Evolutionary conservation across 2,888 invertebrate species (phyloP), one percentile per base, ranked within the genome.

Genomic region (Ctenicera cuprea): DNA sequence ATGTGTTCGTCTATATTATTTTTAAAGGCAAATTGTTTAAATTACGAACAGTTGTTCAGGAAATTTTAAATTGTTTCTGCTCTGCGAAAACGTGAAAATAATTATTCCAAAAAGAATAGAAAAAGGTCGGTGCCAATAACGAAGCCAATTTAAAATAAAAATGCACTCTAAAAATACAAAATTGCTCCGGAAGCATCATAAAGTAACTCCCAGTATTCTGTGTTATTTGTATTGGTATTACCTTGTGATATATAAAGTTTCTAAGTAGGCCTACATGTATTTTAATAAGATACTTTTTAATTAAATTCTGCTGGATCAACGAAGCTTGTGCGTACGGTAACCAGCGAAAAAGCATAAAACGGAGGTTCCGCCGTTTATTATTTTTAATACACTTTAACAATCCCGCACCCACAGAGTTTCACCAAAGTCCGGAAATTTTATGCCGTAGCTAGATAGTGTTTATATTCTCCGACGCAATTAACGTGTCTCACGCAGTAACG

Each of bases 401-500:
- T 48, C 16, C 14, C 16, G 16, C 9, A 5, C 9, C n/a, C n/a
- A 3, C 18, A 14, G 48, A 18, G 11, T 18, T 48, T 48, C 48
- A 41, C 41, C 41, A 41, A 41, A 41, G 41, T 41, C n/a, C 14
- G 14, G 14, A 41, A 41, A 41, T 41, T 41, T 41, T 41, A 41
- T 41, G 41, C 14, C 7, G 14, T 41, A 3, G n/a, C 14, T 41
- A 41, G n/a, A 41, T 41, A n/a, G 41, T 14, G 41, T 41, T 41
- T 41, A 14, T 50, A 12, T 50, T 50, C 20, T 18, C 12, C 12
- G 11, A 45, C 18, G 45, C 45, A 20, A 50, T 50, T 18, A 50
- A 57, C 18, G 33, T 57, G 48, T 45, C 64, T 30, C 48, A 22
- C 30, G 64, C 64, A 64, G 48, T 26, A 43, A 48, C 20, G 52